These are phyloP conservation scores for Drosophila subpulchrella DNA, from an alignment of 1,140 invertebrate genomes.

Conservation along the genomic window DNA sequence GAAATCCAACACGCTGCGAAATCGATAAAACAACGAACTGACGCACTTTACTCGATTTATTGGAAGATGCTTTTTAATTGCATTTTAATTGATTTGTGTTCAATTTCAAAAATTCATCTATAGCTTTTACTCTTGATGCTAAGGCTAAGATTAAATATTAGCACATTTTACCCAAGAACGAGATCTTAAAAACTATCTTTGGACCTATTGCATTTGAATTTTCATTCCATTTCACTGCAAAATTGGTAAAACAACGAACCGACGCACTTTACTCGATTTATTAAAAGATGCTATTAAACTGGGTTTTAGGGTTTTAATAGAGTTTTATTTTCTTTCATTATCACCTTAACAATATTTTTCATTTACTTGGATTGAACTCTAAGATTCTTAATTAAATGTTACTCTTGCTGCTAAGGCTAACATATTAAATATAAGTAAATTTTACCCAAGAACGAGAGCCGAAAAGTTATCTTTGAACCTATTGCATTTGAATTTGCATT, in stretches of 20 bases:
- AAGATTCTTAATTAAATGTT: no score
- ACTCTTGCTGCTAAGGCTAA: neutral
- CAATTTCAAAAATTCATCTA: no score
- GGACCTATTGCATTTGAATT: neutral
- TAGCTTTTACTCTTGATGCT: no score
- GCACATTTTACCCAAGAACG: no score
- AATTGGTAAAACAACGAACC: slow-evolving; percentile 39
- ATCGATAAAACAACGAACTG: slow-evolving; percentile 35
- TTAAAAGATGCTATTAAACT: neutral
- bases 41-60: neutral
- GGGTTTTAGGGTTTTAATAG: neutral
- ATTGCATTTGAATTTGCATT: neutral
- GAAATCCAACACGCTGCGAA: slow-evolving; percentile 34
- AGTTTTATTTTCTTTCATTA: neutral
- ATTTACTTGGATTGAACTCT: no score
- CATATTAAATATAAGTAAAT: neutral
- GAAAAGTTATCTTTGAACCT: no score
- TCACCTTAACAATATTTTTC: no score
- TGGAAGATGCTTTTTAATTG: neutral
- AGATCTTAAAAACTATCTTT: no score
- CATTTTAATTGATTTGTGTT: neutral
- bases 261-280: neutral
- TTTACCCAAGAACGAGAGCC: no score
- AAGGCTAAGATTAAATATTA: neutral
- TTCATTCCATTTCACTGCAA: neutral